Percentiles rank a stretch among this genome's conserved stretches.
phyloP scores from a whole-genome alignment of 2,113 vertebrate species.

The Protobothrops mucrosquamatus region DNA sequence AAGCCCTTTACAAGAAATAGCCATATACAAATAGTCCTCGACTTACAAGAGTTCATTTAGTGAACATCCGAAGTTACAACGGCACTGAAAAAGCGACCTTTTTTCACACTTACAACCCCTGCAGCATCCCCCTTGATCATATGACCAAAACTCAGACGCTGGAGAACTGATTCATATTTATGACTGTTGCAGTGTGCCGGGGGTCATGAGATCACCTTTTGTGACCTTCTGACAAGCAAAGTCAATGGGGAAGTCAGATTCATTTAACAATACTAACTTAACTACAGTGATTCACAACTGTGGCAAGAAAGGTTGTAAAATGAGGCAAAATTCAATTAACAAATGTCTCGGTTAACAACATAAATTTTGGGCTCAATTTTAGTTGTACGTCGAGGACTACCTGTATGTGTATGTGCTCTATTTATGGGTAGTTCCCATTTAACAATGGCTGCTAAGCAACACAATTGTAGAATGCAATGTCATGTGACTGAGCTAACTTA shows the following conservation, averaged over 20 bases:
- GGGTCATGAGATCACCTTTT: not conserved
- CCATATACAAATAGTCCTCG: not conserved
- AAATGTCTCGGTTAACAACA: no score
- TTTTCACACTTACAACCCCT: not conserved
- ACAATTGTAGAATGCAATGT: not conserved
- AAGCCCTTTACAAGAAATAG: not conserved
- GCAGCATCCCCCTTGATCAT: not conserved
- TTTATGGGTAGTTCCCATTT: no score
- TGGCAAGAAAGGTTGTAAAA: no score
- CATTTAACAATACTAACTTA: not conserved
- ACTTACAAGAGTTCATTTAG: not conserved
- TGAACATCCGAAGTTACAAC: not conserved
- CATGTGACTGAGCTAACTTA: not conserved
- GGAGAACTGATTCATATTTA: not conserved
- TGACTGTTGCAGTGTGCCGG: not conserved
- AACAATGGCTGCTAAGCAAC: not conserved
- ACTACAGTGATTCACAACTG: no score
- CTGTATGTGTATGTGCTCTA: not conserved
- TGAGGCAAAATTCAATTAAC: no score
- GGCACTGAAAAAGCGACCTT: not conserved
- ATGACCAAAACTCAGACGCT: not conserved
- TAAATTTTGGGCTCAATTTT: no score
- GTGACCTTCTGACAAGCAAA: not conserved
- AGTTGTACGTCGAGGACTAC: no score
- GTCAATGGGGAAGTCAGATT: not conserved